Evolutionary conservation across 2,888 invertebrate genomes (phyloP), one percentile per base, ranked within the genome.

Genomic region (Conops quadrifasciatus): DNA sequence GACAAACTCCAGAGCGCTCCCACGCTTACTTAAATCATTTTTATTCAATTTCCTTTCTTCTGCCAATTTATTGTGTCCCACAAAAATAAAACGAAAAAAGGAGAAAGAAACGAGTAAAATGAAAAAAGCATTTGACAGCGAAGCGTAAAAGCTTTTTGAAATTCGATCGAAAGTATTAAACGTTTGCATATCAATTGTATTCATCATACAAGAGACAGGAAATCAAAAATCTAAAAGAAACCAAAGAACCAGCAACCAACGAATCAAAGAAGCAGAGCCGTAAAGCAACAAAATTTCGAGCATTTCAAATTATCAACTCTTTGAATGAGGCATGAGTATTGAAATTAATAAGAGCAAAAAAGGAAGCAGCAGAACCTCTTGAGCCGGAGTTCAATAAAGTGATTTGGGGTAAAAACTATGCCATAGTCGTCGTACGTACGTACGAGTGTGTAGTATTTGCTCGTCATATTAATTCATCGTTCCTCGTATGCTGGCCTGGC

Each of bases 121-220:
- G 58, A 24, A 53, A 53, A 53, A 53, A 53, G n/a, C 53, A 53
- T 21, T 53, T 53, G 53, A 53, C 53, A 58, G 26, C 58, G 24
- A 58, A 58, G 58, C 58, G 26, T 49, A 15, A 28, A 16, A 21
- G 15, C 5, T 28, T 36, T 70, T 69, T 72, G 73, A 70, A 73
- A 72, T 73, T 73, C 72, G 73, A 73, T 73, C 73, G 70, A 72
- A 73, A 70, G 63, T 71, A 67, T 69, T 70, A 70, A 72, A 70
- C 53, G 70, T 70, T 70, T 67, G 70, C 72, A 73, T 68, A 73
- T 72, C 72, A 73, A 73, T 73, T 73, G 73, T 72, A 64, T 71
- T 60, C 62, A 59, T 28, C 26, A 59, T 45, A 67, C 67, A 51
- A 58, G 15, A 67, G 72, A 70, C 73, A 73, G 73, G 73, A 73